Evolutionary conservation across 2,797 vertebrate genomes (phyloP).

Genomic region (Pelodytes ibericus): DNA sequence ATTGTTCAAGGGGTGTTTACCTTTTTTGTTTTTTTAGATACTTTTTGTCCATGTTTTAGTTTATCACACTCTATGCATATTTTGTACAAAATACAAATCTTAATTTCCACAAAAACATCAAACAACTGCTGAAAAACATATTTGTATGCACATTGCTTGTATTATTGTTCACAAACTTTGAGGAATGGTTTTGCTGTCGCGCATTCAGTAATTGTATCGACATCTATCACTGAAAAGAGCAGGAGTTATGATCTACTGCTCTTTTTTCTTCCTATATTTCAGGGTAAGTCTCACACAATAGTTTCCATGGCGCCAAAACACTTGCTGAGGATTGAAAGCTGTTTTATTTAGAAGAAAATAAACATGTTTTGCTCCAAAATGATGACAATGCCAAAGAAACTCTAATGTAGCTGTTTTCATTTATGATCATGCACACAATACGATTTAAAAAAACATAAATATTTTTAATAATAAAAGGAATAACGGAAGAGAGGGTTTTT

Average conservation of each 20-base stretch:
- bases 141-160: not conserved
- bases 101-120: constrained; percentile 3
- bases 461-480: no score
- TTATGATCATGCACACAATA: constrained; percentile 18
- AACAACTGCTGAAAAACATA: not conserved
- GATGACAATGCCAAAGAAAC: no score
- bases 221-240: constrained; percentile 28
- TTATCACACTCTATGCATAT: not conserved
- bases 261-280: constrained; percentile 30
- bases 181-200: constrained; percentile 18
- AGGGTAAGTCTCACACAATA: constrained; percentile 30
- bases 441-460: constrained; percentile 34
- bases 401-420: constrained; percentile 7
- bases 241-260: constrained; percentile 35
- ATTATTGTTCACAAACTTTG: constrained; percentile 7
- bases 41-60: no score
- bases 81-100: not conserved
- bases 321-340: constrained; percentile 35
- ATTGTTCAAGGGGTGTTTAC: no score
- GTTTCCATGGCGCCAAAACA: constrained; percentile 47
- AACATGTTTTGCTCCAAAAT: constrained; percentile 41
- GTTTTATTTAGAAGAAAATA: constrained; percentile 36
- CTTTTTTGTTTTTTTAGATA: no score
- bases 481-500: no score
- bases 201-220: constrained; percentile 30